Base-by-base conservation (phyloP, 1,140 invertebrate genomes). In the Drosophila kepulauana region DNA sequence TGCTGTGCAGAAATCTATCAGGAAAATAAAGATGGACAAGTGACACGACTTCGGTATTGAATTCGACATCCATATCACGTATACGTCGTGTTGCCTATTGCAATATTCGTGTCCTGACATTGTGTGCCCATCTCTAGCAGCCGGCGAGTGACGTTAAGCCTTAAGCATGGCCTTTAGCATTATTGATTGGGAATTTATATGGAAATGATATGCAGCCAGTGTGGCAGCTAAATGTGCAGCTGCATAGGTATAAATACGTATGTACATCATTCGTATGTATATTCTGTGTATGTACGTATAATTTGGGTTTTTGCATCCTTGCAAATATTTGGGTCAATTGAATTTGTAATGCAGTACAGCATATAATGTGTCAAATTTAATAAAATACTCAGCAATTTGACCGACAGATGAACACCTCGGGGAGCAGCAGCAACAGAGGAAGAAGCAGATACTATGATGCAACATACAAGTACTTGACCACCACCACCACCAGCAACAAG, bases 281-380 rank as follows among this genome's bases (percentile, higher is more conserved):
- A 25, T 25, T 33, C 5, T 65, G 13, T 11, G 13, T 16, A 1
- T n/a, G 13, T 70, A 25, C 25, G 58, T 62, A 54, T 66, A 61
- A 57, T 68, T 66, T 72, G 20, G 67, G 25, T 43, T 52, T 30
- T 67, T 68, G 51, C 52, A 64, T 64, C 59, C 28, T 28, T 54
- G 35, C 20, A 6, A 5, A 48, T 65, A 68, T 86, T 81, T 81
- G 30, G 65, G 74, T 81, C 82, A 86, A 86, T 68, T 72, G 75
- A 81, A 86, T 66, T 81, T 86, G 69, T 28, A 81, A 78, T 81
- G 77, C 75, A 65, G 58, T 52, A 65, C 63, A 58, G 61, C 75
- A 78, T 67, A 58, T 52, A 70, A 85, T 81, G 79, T 85, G 78
- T 75, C 59, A 71, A 59, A 82, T 81, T 78, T 78, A 81, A 81